A percentile compares a stretch with the other conserved stretches of the same genome.
These are phyloP conservation scores for Pyrochroa serraticornis DNA, from an alignment of 2,888 invertebrate genomes.

Conservation along the genomic window DNA sequence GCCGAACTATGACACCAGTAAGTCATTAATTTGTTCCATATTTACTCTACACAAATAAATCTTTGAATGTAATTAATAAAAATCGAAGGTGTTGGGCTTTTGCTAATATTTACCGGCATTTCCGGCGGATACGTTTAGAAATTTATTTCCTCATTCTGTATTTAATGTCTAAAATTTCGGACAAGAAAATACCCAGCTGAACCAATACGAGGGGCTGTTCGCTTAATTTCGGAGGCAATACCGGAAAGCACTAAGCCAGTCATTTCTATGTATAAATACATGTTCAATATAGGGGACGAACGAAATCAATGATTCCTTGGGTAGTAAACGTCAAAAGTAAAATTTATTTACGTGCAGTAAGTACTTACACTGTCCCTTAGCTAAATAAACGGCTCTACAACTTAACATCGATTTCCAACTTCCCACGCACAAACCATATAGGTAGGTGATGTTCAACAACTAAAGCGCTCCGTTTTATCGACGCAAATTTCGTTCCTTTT, in stretches of 20 bases:
- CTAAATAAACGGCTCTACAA: too few species aligned
- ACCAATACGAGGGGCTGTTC: slow-evolving; percentile 12
- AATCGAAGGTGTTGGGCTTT: too few species aligned
- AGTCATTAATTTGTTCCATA: too few species aligned
- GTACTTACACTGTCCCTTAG: too few species aligned
- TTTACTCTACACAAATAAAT: too few species aligned
- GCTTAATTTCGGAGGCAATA: slow-evolving; percentile 30
- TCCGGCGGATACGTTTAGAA: too few species aligned
- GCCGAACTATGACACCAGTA: too few species aligned
- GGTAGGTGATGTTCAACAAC: neutral
- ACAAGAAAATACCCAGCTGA: neutral
- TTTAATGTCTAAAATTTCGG: neutral
- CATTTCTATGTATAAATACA: slow-evolving; percentile 37
- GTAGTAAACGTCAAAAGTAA: slow-evolving; percentile 25
- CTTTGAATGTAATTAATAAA: too few species aligned
- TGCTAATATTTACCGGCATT: too few species aligned
- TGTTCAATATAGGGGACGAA: slow-evolving; percentile 25
- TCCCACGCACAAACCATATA: neutral
- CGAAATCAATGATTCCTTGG: slow-evolving; percentile 36
- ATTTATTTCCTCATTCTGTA: neutral
- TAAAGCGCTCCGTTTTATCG: neutral
- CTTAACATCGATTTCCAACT: too few species aligned
- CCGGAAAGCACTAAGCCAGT: slow-evolving; percentile 26
- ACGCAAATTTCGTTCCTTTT: neutral
- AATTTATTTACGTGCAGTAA: neutral